Percentiles rank a stretch among this genome's conserved stretches.
phyloP scores from a whole-genome alignment of 2,797 vertebrate genomes.

The Peromyscus eremicus region DNA sequence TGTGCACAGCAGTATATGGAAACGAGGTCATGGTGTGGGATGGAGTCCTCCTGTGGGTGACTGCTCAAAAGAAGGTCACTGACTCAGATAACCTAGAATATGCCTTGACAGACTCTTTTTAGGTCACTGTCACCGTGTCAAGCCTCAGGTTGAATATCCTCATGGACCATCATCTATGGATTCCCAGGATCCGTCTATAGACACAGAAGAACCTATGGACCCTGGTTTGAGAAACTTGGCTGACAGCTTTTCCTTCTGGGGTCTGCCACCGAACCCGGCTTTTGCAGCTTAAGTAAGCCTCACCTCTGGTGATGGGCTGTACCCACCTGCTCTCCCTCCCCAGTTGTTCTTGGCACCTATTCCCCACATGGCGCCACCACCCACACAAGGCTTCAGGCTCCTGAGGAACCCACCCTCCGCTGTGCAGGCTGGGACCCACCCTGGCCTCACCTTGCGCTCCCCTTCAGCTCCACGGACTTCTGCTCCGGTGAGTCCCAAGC shows the following conservation, averaged over 20 bases:
- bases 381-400: background rate
- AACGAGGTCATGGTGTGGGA: slow-evolving; percentile 39
- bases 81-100: slow-evolving; percentile 35
- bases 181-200: background rate
- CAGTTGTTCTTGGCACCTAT: background rate
- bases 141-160: background rate
- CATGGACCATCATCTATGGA: background rate
- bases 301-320: background rate
- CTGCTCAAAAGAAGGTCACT: background rate
- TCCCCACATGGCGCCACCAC: background rate
- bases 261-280: background rate
- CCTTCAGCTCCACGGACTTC: background rate
- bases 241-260: background rate
- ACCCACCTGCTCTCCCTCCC: background rate
- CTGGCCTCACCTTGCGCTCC: background rate
- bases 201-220: background rate
- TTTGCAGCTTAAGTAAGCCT: background rate
- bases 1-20: background rate
- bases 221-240: background rate
- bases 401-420: background rate
- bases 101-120: background rate
- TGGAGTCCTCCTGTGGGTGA: slow-evolving; percentile 1
- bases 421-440: background rate
- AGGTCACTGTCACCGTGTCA: background rate
- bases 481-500: background rate